Base-by-base conservation (phyloP, 2,113 vertebrate species). In the Pholis gunnellus region DNA sequence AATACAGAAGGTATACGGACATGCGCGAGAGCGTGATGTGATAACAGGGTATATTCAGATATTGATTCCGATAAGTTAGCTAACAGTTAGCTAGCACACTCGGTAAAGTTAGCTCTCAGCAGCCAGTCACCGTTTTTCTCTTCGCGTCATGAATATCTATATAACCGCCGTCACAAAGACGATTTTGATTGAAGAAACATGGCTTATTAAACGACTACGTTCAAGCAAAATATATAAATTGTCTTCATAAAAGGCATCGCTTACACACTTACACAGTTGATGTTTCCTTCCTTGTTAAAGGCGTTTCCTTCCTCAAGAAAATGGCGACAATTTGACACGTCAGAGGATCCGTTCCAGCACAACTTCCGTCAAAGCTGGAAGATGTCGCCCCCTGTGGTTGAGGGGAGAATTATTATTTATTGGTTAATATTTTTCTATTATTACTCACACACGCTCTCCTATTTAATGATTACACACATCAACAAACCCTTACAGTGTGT, bases 291-390 rank as follows among this genome's bases (percentile, higher is more conserved):
- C 83, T 83, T 93, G 84, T 80, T 80, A 87, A 81, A 95, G 94
- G 94, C 93, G 94, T 94, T 93, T 93, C 91, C 94, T 92, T 88
- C 86, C 82, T 89, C 72, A 64, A 81, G 84, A 88, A 93, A 89
- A 95, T 95, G 94, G 92, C 91, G 90, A 85, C 34, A 59, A 48
- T 79, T 78, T 91, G 92, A 94, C 94, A 95, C 94, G 94, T 95
- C 94, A 93, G 84, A 83, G 60, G 20, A 75, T 84, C 67, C 72
- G 48, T 17, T 74, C 18, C 11, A 11, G 9, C 50, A 25, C 34
- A 44, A 88, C 87, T 89, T 92, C 90, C 78, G 91, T 1, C 25
- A 8, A 50, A 17, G 1, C 31, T 0, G 44, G 6, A 34, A 54
- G 13, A 15, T 54, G 52, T 73, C 72, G 72, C 86, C 86, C 57